Conservation (phyloP, 1,140 invertebrate species). For the Paracyclopina nana region DNA sequence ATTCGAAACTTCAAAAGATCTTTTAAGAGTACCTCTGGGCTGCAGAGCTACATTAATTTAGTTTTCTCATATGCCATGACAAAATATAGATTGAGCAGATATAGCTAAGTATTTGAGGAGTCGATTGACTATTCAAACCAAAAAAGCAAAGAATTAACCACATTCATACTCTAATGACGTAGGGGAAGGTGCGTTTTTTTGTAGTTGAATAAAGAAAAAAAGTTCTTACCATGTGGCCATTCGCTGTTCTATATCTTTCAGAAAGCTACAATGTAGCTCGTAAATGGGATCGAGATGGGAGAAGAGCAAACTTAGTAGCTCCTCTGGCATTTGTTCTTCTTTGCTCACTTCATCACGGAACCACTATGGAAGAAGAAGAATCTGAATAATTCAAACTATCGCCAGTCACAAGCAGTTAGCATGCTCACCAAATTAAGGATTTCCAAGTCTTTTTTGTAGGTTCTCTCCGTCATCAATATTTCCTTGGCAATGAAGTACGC, state of each 20-base stretch:
- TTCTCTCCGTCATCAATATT: conserved; percentile 80
- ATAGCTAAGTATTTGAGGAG: too few relatives aligned
- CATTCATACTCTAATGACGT: too few relatives aligned
- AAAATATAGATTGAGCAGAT: too few relatives aligned
- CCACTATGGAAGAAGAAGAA: conserved; percentile 34
- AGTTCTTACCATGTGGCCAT: conserved; percentile 39
- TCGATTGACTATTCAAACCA: neutral
- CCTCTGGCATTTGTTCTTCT: conserved; percentile 34
- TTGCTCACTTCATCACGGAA: conserved; percentile 41
- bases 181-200: neutral
- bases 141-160: neutral
- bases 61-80: too few relatives aligned
- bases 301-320: conserved; percentile 33
- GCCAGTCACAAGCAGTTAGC: too few relatives aligned
- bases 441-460: conserved; percentile 83
- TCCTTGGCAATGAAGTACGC: conserved; percentile 85
- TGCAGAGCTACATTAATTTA: too few relatives aligned
- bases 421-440: conserved; percentile 56
- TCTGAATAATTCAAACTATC: too few relatives aligned
- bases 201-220: conserved; percentile 20
- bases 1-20: too few relatives aligned
- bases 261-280: conserved; percentile 39
- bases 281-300: conserved; percentile 40
- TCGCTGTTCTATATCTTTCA: conserved; percentile 44
- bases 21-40: too few relatives aligned